Conservation (phyloP, 30 jellyfish, hydroid and myxozoan species). For the Sanderia malayensis region DNA sequence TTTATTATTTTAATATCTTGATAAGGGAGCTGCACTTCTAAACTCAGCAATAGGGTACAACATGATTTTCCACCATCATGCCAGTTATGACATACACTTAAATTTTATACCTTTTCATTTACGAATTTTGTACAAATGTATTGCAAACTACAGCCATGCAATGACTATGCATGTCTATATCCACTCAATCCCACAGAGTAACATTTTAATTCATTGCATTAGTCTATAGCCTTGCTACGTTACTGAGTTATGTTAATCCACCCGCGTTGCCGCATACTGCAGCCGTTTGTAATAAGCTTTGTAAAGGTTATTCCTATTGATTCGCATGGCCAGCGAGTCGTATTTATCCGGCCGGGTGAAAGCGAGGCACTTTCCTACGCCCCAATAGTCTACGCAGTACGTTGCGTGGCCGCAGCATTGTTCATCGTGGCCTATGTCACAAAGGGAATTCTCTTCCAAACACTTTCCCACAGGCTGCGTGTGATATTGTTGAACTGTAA, state of each 20-base stretch:
- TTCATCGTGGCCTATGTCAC: conserved; percentile 86
- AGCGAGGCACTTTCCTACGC: conserved; percentile 88
- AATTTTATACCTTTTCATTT: no score
- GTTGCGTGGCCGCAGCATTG: conserved; percentile 96
- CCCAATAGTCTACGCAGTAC: conserved; percentile 92
- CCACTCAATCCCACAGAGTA: no score
- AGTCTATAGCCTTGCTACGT: background rate
- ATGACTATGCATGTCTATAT: no score
- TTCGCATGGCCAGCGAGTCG: conserved; percentile 63
- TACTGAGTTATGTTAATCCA: background rate
- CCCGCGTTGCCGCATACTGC: conserved; percentile 29
- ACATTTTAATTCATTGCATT: no score
- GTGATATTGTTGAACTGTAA: conserved; percentile 32
- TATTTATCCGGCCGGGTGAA: conserved; percentile 35
- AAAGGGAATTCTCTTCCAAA: conserved; percentile 76
- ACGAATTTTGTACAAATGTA: background rate
- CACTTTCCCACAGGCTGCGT: conserved; percentile 65
- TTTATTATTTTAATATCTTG: no score
- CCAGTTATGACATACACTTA: no score
- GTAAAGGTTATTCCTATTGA: conserved; percentile 63
- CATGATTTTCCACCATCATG: no score
- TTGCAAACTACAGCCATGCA: background rate
- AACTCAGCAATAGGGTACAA: no score
- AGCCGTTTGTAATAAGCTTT: conserved; percentile 41
- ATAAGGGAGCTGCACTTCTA: no score